A percentile compares a stretch with the other conserved stretches of the same genome.
phyloP scores from a whole-genome alignment of 2,113 vertebrate species.

The Scatophagus argus region DNA sequence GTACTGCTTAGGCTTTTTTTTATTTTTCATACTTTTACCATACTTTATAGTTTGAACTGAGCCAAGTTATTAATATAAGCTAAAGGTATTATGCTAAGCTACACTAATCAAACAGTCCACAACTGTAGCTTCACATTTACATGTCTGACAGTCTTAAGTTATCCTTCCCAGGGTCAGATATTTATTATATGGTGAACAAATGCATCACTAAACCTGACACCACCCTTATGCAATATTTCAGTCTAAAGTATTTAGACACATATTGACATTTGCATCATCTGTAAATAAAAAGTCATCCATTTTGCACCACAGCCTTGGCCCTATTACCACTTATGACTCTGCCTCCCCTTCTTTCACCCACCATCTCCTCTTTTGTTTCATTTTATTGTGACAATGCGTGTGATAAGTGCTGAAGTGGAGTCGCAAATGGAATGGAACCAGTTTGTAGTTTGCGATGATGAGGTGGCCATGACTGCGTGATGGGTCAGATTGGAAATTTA shows the following conservation, averaged over 20 bases:
- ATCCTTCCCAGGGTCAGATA: neutral
- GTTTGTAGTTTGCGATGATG: constrained; percentile 53
- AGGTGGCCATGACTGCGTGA: constrained; percentile 62
- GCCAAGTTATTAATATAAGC: too few relatives aligned
- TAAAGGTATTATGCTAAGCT: neutral
- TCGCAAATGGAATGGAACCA: constrained; percentile 60
- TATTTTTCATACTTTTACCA: too few relatives aligned
- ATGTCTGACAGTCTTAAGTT: neutral
- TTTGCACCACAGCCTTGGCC: neutral
- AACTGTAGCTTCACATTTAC: neutral
- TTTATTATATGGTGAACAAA: constrained; percentile 6
- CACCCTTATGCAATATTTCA: neutral
- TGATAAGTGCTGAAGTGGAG: constrained; percentile 40
- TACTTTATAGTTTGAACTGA: too few relatives aligned
- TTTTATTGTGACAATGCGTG: constrained; percentile 44
- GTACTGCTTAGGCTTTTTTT: neutral
- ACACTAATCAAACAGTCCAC: neutral
- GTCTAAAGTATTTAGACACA: constrained; percentile 10
- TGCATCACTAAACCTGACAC: neutral
- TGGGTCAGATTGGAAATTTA: constrained; percentile 73
- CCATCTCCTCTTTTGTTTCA: constrained; percentile 46
- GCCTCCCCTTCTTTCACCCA: constrained; percentile 17
- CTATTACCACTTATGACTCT: constrained; percentile 2
- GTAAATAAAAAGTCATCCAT: constrained; percentile 18
- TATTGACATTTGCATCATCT: constrained; percentile 30